Evolutionary conservation across 2,888 invertebrate genomes (phyloP), one percentile per base, ranked within the genome.

Genomic region (Standfussiana lucernea): DNA sequence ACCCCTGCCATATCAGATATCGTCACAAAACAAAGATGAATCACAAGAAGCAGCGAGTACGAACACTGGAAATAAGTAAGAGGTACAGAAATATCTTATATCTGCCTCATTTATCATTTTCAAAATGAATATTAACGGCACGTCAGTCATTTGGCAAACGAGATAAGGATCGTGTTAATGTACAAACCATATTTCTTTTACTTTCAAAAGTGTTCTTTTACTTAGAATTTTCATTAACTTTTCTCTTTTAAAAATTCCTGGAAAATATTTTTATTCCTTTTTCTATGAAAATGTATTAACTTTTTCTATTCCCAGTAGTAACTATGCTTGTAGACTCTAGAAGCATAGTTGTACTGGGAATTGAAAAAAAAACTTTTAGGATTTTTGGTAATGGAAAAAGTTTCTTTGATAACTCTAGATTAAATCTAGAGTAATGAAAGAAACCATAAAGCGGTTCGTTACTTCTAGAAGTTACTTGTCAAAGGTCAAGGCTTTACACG

Each of bases 71-170:
- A 79, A 82, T 69, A 80, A 73, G 61, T 74, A 72, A 80, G 66
- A 80, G 45, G 61, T 77, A 77, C 67, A 72, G 75, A 81, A 80
- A 86, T 69, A 72, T 69, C 73, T 74, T 72, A 69, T 64, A 80
- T 83, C 75, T 73, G 69, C 13, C 76, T 84, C 86, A 86, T 87
- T 87, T 86, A 86, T 87, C 88, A 86, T 83, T 72, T 77, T 70
- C 77, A 75, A 72, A 75, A 78, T 78, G 71, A 86, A 84, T 86
- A 84, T 80, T 76, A 77, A 80, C 86, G 77, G 66, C 66, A 71
- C 77, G 72, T 77, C 85, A 87, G 82, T 85, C 82, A 81, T 86
- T 84, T 86, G 65, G 78, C 78, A 75, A 88, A 86, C 69, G 72
- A 74, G 70, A 75, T 77, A 73, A 71, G 65, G 40, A 75, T 77